These are phyloP conservation scores for Micronycteris hirsuta DNA, from an alignment of 2,113 vertebrate genomes.

Conservation along the genomic window DNA sequence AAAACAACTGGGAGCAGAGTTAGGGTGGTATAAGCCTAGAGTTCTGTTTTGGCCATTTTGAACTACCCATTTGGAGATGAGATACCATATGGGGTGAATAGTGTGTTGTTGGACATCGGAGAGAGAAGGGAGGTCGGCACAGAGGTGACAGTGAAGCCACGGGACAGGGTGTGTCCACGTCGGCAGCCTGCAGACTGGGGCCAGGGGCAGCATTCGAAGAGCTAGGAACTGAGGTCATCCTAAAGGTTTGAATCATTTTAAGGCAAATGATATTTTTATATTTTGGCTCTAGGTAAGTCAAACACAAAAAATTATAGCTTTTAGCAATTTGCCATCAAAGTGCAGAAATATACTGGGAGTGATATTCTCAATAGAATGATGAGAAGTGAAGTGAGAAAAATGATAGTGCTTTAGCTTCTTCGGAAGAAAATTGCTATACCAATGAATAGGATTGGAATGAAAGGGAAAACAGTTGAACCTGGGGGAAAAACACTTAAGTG, in stretches of 20 bases:
- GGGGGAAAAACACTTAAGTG: neutral
- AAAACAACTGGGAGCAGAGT: neutral
- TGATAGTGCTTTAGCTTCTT: constrained; percentile 16
- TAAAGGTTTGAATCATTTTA: neutral
- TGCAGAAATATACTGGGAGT: neutral
- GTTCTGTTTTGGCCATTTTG: neutral
- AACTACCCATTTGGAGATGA: neutral
- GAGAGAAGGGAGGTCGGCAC: neutral
- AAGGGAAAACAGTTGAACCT: constrained; percentile 17
- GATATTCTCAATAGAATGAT: neutral
- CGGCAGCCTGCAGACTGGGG: neutral
- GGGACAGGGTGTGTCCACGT: neutral
- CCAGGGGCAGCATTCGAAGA: neutral
- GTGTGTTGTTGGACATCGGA: neutral
- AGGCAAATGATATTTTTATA: neutral
- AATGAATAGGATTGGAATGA: constrained; percentile 26
- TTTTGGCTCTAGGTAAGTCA: neutral
- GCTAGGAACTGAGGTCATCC: neutral
- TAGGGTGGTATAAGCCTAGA: neutral
- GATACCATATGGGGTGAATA: neutral
- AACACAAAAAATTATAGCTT: constrained; percentile 16
- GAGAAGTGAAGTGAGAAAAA: neutral
- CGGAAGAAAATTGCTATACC: neutral
- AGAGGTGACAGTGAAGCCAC: neutral
- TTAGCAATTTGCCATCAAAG: constrained; percentile 25